These are phyloP conservation scores for Seriola quinqueradiata DNA, from an alignment of 2,113 vertebrate genomes.

Conservation along the genomic window DNA sequence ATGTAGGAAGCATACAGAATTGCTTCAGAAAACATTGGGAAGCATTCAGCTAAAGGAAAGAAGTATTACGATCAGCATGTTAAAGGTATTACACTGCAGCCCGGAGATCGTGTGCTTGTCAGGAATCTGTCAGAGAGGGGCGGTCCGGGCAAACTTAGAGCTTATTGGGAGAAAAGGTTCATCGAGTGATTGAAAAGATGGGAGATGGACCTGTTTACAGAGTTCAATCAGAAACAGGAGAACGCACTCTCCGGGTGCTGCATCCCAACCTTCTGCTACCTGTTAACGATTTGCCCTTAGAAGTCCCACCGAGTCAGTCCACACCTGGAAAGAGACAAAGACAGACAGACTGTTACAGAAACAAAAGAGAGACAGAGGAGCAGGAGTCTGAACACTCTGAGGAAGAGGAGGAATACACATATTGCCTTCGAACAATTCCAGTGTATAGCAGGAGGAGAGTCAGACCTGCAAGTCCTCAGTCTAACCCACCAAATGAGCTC, in stretches of 20 bases:
- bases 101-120: background rate
- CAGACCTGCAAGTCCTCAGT: too few species aligned
- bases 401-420: too few species aligned
- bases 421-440: too few species aligned
- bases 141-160: constrained; percentile 22
- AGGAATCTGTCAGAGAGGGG: constrained; percentile 22
- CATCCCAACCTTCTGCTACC: constrained; percentile 10
- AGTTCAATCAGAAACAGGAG: constrained; percentile 23
- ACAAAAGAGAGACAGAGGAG: too few species aligned
- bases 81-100: background rate
- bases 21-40: constrained; percentile 27
- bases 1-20: constrained; percentile 33
- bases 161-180: constrained; percentile 14
- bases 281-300: constrained; percentile 21
- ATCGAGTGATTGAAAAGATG: constrained; percentile 7
- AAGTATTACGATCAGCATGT: background rate
- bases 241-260: background rate
- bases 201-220: constrained; percentile 31
- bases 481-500: too few species aligned
- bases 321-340: too few species aligned
- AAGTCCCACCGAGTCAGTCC: background rate
- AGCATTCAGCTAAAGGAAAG: constrained; percentile 37
- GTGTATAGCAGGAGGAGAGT: too few species aligned
- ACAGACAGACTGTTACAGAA: too few species aligned
- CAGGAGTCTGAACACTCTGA: too few species aligned